Evolutionary conservation across 2,888 invertebrate species (phyloP).

Genomic region (Folsomia candida): DNA sequence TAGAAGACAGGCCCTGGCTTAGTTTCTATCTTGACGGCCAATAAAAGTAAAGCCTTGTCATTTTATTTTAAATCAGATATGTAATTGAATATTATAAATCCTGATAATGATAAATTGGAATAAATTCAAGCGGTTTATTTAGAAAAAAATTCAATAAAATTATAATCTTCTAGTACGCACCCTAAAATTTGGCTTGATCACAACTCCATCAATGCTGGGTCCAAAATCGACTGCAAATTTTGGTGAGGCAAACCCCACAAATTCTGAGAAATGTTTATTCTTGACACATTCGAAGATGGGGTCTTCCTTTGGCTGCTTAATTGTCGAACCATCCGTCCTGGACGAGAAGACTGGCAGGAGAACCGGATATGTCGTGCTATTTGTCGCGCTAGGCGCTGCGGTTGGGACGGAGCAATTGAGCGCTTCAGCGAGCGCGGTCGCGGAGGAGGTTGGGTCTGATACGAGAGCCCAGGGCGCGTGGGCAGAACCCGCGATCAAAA

Average conservation of each 20-base stretch:
- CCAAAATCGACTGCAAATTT: constrained; percentile 49
- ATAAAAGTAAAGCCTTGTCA: too few species aligned
- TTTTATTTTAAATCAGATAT: too few species aligned
- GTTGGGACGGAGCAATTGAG: constrained; percentile 44
- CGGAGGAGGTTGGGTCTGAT: constrained; percentile 61
- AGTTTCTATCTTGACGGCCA: too few species aligned
- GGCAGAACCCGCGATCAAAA: constrained; percentile 74
- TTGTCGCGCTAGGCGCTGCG: constrained; percentile 30
- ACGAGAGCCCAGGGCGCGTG: constrained; percentile 73
- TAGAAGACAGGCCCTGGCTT: too few species aligned
- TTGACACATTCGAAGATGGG: constrained; percentile 49
- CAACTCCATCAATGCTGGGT: constrained; percentile 49
- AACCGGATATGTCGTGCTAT: too few species aligned
- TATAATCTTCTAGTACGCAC: too few species aligned
- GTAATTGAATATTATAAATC: too few species aligned
- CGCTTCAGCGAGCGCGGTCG: constrained; percentile 56
- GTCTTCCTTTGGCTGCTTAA: constrained; percentile 32
- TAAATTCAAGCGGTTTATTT: too few species aligned
- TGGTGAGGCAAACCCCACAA: constrained; percentile 47
- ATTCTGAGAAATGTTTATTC: constrained; percentile 49
- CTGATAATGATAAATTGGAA: too few species aligned
- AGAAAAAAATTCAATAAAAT: too few species aligned
- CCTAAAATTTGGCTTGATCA: constrained; percentile 48
- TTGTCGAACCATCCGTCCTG: neutral
- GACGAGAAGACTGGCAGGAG: neutral